phyloP scores from a whole-genome alignment of 2,113 vertebrate species.

The Emberiza fucata region DNA sequence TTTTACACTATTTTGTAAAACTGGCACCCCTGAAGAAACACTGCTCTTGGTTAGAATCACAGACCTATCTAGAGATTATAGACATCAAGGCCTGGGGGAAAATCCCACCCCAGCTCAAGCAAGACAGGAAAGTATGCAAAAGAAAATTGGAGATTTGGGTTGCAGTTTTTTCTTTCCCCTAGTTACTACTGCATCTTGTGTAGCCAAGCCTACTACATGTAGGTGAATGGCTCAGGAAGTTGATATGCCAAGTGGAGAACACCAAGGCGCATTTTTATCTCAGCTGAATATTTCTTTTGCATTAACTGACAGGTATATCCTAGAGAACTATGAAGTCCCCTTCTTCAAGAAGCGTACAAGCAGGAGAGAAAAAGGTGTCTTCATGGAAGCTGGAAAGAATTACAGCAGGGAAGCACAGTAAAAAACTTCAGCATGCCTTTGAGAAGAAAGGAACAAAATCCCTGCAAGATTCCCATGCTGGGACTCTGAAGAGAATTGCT shows the following conservation, averaged over 20 bases:
- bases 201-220: not conserved
- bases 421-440: not conserved
- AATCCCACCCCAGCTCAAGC: not conserved
- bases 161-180: not conserved
- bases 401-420: not conserved
- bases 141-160: not conserved
- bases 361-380: not conserved
- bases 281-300: not conserved
- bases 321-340: not conserved
- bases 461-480: not conserved
- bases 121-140: not conserved
- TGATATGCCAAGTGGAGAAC: not conserved
- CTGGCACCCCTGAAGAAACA: not conserved
- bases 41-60: not conserved
- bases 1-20: not conserved
- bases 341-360: not conserved
- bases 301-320: not conserved
- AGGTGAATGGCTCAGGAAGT: not conserved
- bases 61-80: not conserved
- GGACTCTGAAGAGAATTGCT: not conserved
- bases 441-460: not conserved
- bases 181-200: accelerated
- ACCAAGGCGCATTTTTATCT: not conserved
- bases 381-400: not conserved
- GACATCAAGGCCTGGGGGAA: not conserved